These are phyloP conservation scores for Aepyceros melampus DNA, from an alignment of 2,113 vertebrate genomes.

Conservation along the genomic window DNA sequence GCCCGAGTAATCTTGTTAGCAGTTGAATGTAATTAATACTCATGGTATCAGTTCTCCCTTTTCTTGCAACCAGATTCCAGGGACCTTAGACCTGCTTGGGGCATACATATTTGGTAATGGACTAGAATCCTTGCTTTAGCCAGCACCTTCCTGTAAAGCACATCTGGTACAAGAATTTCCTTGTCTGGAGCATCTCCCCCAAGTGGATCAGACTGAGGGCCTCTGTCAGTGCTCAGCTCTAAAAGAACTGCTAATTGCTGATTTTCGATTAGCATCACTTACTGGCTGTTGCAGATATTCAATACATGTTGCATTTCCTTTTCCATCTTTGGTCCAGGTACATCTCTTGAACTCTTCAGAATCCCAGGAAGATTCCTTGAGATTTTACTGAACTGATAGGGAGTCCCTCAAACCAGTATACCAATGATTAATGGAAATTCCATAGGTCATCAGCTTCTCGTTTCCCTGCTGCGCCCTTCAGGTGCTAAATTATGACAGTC, in stretches of 20 bases:
- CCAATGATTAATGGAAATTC: neutral
- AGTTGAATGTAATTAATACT: neutral
- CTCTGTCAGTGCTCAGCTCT: neutral
- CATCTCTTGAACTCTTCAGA: neutral
- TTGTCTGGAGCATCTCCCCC: neutral
- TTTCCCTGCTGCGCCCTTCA: neutral
- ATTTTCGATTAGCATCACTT: neutral
- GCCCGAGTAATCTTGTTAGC: neutral
- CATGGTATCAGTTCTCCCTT: neutral
- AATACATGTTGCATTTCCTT: neutral
- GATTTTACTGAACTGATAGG: neutral
- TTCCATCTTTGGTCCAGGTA: neutral
- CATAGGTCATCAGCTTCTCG: neutral
- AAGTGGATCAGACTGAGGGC: neutral
- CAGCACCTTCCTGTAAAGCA: neutral
- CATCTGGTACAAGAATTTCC: neutral
- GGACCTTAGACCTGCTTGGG: neutral
- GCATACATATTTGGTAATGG: neutral
- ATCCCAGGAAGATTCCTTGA: neutral
- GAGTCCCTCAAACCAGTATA: neutral
- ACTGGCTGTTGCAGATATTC: neutral
- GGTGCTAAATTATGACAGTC: neutral
- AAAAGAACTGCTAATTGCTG: neutral
- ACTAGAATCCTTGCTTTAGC: neutral
- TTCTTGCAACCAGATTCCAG: neutral